Evolutionary conservation across 2,888 invertebrate genomes (phyloP).

Genomic region (Zaprionus lineosus): DNA sequence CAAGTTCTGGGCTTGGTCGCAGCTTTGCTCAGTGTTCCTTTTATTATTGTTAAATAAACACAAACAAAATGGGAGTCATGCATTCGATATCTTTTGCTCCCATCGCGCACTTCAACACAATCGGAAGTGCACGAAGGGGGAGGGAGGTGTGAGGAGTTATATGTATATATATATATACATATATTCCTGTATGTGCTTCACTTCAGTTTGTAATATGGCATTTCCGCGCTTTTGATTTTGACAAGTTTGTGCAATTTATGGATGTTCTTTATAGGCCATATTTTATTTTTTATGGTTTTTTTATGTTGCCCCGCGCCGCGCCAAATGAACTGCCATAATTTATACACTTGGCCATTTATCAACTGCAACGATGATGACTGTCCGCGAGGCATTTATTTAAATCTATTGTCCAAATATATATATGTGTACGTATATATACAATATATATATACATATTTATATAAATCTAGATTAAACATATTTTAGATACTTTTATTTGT

Average conservation of each 20-base stretch:
- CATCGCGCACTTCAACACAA: constrained; percentile 10
- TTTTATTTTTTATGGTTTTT: constrained; percentile 38
- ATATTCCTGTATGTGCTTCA: constrained; percentile 1
- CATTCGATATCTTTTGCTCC: constrained; percentile 27
- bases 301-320: constrained; percentile 31
- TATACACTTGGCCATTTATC: constrained; percentile 63
- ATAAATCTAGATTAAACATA: too few species aligned
- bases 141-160: too few species aligned
- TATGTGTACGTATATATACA: too few species aligned
- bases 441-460: too few species aligned
- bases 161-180: constrained; percentile 17
- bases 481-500: too few species aligned
- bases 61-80: constrained; percentile 17
- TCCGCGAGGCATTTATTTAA: constrained; percentile 19
- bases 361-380: constrained; percentile 47
- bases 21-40: constrained; percentile 17
- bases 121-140: constrained; percentile 31
- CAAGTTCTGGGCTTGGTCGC: constrained; percentile 43
- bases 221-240: constrained; percentile 64
- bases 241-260: constrained; percentile 65
- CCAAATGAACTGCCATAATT: constrained; percentile 64
- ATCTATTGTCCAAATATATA: constrained; percentile 20
- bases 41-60: constrained; percentile 55
- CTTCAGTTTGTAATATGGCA: constrained; percentile 46
- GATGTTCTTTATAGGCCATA: constrained; percentile 45